Evolutionary conservation across 2,113 vertebrate genomes (phyloP), one percentile per base, ranked within the genome.

Genomic region (Rhinolophus ferrumequinum): DNA sequence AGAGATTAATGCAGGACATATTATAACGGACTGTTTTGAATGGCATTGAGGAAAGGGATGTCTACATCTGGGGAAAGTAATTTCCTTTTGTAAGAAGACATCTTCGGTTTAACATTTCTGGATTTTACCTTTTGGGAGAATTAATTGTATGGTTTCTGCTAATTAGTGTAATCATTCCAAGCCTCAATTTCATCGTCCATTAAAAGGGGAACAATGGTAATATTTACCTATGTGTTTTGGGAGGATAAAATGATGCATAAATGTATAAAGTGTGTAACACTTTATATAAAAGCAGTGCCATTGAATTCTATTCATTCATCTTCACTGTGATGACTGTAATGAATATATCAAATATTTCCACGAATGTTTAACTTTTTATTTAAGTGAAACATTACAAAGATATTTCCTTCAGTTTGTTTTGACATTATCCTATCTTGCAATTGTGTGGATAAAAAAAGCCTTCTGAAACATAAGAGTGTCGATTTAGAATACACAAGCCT

Each of bases 341-440:
- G n/a, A 76, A 86, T 56, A 95, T 82, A 66, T 90, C 80, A 90
- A 93, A 76, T 82, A 60, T 38, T 62, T 90, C 28, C 86, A 76
- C 15, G 64, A 38, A 64, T 90, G n/a, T 89, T 89, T 88, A 77
- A 77, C 33, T 73, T 93, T 93, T 90, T 35, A 69, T 75, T 93
- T 86, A 86, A 60, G 35, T 67, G 52, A 87, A 85, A 54, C 21
- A n/a, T 79, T 88, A 67, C 73, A 86, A 90, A 85, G 38, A 62
- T 30, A 89, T 73, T 80, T 72, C 8, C 64, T 35, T 30, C 38
- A 28, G 9, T 94, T 50, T 88, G 60, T 35, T 82, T 94, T 83
- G 52, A 70, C 35, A 54, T 62, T 92, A 44, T 88, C 44, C 15
- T 72, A 72, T 6, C n/a, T 69, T 67, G 22, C 85, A 83, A 58